These are phyloP conservation scores for Xanthorhoe spadicearia DNA, from an alignment of 2,888 invertebrate genomes.

Conservation along the genomic window DNA sequence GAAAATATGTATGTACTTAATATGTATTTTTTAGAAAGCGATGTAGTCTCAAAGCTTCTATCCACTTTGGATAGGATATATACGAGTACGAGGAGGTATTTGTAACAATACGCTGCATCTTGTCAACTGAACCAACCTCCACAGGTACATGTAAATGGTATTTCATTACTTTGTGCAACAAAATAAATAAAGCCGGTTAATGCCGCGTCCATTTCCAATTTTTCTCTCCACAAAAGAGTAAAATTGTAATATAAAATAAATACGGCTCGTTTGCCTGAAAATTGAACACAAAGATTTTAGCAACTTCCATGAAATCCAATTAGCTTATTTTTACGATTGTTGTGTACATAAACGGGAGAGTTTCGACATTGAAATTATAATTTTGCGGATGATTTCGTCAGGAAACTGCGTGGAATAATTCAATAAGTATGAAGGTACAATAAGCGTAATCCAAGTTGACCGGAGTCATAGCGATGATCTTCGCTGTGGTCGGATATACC, in stretches of 20 bases:
- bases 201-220: slow-evolving; percentile 9
- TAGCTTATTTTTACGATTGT: slow-evolving; percentile 38
- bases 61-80: too few species aligned
- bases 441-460: too few species aligned
- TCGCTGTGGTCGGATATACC: too few species aligned
- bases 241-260: slow-evolving; percentile 31
- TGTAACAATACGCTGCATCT: neutral
- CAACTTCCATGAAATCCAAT: slow-evolving; percentile 40
- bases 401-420: neutral
- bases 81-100: neutral
- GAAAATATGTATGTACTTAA: too few species aligned
- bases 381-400: slow-evolving; percentile 10
- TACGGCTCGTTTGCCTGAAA: slow-evolving; percentile 40
- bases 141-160: slow-evolving; percentile 3
- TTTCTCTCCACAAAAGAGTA: slow-evolving; percentile 31
- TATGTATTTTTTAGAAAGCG: too few species aligned
- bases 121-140: neutral
- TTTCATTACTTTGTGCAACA: slow-evolving; percentile 19
- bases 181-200: slow-evolving; percentile 21
- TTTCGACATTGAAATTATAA: slow-evolving; percentile 13
- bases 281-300: slow-evolving; percentile 38
- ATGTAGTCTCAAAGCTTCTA: too few species aligned
- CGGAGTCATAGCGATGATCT: too few species aligned
- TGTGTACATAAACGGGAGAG: slow-evolving; percentile 20
- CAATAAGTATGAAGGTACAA: too few species aligned